These are phyloP conservation scores for Octodon degus DNA, from an alignment of 2,113 vertebrate species.

Conservation along the genomic window DNA sequence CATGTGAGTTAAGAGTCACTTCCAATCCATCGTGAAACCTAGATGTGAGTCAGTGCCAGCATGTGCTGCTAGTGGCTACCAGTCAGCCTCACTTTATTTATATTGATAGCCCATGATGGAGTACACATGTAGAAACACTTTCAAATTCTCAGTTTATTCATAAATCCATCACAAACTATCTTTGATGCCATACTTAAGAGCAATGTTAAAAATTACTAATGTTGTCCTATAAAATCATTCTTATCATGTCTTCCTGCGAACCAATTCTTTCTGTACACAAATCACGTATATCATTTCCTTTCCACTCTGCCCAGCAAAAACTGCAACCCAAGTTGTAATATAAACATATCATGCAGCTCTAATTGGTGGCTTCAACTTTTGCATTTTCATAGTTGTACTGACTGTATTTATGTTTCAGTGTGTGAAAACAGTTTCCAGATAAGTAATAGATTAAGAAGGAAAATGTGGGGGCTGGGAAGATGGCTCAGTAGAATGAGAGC, in stretches of 20 bases:
- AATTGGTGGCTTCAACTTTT: not conserved
- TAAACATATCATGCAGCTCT: not conserved
- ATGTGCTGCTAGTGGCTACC: not conserved
- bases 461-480: not conserved
- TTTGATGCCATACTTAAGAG: not conserved
- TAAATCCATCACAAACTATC: slow-evolving; percentile 11
- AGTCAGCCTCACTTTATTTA: not conserved
- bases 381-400: not conserved
- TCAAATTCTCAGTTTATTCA: not conserved
- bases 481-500: too few relatives aligned
- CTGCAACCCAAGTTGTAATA: not conserved
- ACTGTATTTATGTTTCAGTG: not conserved
- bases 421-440: not conserved
- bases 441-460: not conserved
- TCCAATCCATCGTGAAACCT: not conserved
- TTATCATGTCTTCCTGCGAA: slow-evolving; percentile 15
- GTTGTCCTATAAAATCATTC: not conserved
- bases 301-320: not conserved
- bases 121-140: not conserved
- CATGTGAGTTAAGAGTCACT: not conserved
- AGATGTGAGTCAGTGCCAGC: slow-evolving; percentile 47
- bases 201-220: slow-evolving; percentile 37
- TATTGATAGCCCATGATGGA: not conserved
- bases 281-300: not conserved
- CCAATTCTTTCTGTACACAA: not conserved